Evolutionary conservation across 2,888 invertebrate species (phyloP), one percentile per base, ranked within the genome.

Genomic region (Caenorhabditis panamensis): DNA sequence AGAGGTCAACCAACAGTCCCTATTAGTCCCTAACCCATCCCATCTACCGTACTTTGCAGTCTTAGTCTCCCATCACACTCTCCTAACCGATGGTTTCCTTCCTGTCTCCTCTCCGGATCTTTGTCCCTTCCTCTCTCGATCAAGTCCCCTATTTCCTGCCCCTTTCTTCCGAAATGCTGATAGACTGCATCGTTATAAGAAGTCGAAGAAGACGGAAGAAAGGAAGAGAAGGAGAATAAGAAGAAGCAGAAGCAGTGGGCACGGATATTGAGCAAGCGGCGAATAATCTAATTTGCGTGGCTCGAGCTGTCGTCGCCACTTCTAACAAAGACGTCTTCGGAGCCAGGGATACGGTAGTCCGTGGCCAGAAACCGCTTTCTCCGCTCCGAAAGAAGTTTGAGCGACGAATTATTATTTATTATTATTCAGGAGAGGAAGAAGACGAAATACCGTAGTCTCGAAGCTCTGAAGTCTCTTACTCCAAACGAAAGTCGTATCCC

Each of bases 211-310:
- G 31, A 22, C 2, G 51, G 16, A 36, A 28, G 3, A 31, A 58
- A 59, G 71, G 56, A 31, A 31, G 18, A 56, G 54, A 53, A 53
- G 53, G 16, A 53, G 28, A 51, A 51, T 11, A 18, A 6, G 51
- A 18, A 13, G 51, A 20, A 9, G 44, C 4, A 56, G 54, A 31
- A 56, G 31, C 36, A 4, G 31, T 36, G 49, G 13, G 41, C 62
- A 63, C 62, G 71, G 71, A 63, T 72, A 72, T 72, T 63, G 72
- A 72, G 72, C 63, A 73, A 44, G 37, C 49, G 64, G 37, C 63
- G 49, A 64, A 59, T 73, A 73, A 73, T 73, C 58, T 49, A 28
- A 73, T 73, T 73, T 73, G 41, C 24, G 28, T n/a, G 28, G 36
- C 20, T 20, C 18, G 18, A 18, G n/a, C 24, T 22, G 16, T 26